Evolutionary conservation across 2,797 vertebrate species (phyloP).

Genomic region (Gambusia yucatana): DNA sequence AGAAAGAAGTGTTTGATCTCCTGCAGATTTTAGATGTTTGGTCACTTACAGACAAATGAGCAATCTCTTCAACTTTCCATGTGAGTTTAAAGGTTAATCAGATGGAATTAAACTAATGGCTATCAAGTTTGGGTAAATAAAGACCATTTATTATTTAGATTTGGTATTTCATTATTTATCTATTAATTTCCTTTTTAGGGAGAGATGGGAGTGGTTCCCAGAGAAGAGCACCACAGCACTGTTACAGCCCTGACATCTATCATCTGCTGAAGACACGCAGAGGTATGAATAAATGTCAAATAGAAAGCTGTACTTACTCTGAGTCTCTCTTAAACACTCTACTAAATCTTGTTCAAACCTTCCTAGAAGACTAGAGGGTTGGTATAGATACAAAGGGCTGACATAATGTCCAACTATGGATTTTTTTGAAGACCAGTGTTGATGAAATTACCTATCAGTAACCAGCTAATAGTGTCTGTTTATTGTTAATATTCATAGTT

Average conservation of each 20-base stretch:
- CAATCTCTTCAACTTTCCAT: not conserved
- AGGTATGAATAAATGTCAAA: constrained; percentile 40
- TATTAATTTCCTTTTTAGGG: constrained; percentile 16
- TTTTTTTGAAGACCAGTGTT: not conserved
- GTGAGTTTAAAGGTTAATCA: not conserved
- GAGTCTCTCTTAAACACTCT: not conserved
- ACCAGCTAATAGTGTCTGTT: not conserved
- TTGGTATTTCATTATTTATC: not conserved
- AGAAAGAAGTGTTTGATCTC: not conserved
- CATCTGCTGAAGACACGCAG: constrained; percentile 88
- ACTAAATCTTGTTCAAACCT: not conserved
- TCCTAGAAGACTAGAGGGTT: not conserved
- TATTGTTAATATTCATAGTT: not conserved
- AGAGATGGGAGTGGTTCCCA: constrained; percentile 79
- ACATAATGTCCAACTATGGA: not conserved
- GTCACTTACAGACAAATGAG: not conserved
- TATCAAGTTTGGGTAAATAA: not conserved
- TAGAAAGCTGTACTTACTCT: not conserved
- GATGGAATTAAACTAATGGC: not conserved
- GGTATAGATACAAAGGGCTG: not conserved
- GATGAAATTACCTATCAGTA: not conserved
- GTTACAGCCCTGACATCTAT: constrained; percentile 88
- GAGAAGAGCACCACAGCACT: constrained; percentile 70
- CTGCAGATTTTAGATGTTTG: not conserved
- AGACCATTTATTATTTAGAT: not conserved